phyloP scores from a whole-genome alignment of 2,797 vertebrate species.

The Bradypodion pumilum region DNA sequence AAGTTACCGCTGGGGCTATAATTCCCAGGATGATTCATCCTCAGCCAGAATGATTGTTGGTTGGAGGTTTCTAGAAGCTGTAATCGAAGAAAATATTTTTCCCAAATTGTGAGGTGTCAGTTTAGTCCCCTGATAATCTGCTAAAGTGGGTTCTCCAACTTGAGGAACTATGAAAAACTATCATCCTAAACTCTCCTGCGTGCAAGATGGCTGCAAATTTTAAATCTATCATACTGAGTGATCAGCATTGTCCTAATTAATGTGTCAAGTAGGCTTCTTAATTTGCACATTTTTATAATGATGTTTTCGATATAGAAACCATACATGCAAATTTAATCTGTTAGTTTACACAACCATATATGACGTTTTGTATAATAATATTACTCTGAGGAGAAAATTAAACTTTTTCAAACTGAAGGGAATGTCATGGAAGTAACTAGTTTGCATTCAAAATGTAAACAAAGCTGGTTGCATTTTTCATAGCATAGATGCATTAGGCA shows the following conservation, averaged over 20 bases:
- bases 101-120: no score
- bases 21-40: no score
- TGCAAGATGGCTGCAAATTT: no score
- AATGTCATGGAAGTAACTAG: constrained; percentile 31
- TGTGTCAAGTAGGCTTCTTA: constrained; percentile 10
- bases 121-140: no score
- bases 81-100: no score
- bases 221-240: background rate
- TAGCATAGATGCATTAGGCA: constrained; percentile 13
- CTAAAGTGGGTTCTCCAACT: no score
- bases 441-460: constrained; percentile 30
- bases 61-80: no score
- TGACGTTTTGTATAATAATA: no score
- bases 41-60: no score
- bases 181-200: no score
- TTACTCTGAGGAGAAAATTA: constrained; percentile 63
- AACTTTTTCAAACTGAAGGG: constrained; percentile 38
- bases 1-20: no score
- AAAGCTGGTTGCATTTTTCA: constrained; percentile 33
- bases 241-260: constrained; percentile 12
- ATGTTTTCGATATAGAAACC: constrained; percentile 46
- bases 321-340: constrained; percentile 41
- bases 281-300: constrained; percentile 40
- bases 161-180: no score
- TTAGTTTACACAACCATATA: constrained; percentile 42